Conservation (phyloP, 2,113 vertebrate species). For the Corythornis madagascariensis region DNA sequence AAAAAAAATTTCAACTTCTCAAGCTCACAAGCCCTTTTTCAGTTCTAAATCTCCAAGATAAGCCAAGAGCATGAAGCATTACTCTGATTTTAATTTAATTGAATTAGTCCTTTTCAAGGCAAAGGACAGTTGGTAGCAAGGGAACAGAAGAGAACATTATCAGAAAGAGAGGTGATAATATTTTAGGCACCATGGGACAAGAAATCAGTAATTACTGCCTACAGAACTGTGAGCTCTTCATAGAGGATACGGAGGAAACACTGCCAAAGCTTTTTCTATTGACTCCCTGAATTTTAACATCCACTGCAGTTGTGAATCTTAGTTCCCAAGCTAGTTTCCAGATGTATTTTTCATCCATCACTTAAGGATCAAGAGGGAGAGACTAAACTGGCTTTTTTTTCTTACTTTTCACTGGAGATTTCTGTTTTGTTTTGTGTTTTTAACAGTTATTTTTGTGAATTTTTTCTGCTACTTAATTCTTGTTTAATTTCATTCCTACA, state of each 20-base stretch:
- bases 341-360: not conserved
- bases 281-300: not conserved
- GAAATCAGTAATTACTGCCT: conserved; percentile 2
- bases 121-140: not conserved
- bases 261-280: not conserved
- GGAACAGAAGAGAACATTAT: not conserved
- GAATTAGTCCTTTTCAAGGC: not conserved
- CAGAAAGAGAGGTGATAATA: not conserved
- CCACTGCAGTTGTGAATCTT: not conserved
- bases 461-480: not conserved
- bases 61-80: not conserved
- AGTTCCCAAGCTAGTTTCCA: not conserved
- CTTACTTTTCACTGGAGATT: not conserved
- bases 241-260: not conserved
- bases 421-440: not conserved
- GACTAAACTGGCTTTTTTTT: not conserved
- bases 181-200: not conserved
- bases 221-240: not conserved
- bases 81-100: not conserved
- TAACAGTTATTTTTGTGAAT: not conserved
- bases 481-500: not conserved
- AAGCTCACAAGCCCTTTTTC: not conserved
- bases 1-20: not conserved
- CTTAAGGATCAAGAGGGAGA: not conserved
- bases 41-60: not conserved